Evolutionary conservation across 1,140 invertebrate species (phyloP).

Genomic region (Aethina tumida): DNA sequence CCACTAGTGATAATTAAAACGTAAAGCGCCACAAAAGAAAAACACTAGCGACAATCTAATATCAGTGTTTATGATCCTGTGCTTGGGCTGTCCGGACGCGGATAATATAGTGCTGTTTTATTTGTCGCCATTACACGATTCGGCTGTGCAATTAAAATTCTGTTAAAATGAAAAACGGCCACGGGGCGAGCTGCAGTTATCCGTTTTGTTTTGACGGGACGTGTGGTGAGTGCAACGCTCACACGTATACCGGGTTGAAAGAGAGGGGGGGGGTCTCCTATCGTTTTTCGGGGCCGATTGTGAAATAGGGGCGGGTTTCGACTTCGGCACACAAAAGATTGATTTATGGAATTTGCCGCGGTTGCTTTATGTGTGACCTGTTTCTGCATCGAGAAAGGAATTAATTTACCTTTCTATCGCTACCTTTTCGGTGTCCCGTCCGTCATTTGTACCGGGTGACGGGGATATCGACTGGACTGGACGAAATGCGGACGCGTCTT

Average conservation of each 20-base stretch:
- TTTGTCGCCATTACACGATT: slow-evolving; percentile 19
- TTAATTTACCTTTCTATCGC: no score
- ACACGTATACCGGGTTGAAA: no score
- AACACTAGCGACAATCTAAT: slow-evolving; percentile 12
- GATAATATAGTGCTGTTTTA: slow-evolving; percentile 15
- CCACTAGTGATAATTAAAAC: no score
- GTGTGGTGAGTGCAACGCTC: slow-evolving; percentile 7
- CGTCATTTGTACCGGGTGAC: no score
- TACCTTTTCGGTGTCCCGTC: no score
- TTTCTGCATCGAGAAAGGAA: no score
- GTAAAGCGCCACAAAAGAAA: no score
- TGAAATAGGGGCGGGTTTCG: background rate
- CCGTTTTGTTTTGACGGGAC: slow-evolving; percentile 7
- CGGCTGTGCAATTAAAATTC: slow-evolving; percentile 19
- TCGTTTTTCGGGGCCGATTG: background rate
- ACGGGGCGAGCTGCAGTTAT: slow-evolving; percentile 6
- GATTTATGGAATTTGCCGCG: background rate
- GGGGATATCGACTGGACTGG: no score
- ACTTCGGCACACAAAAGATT: background rate
- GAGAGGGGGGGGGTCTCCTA: no score
- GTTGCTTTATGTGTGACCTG: no score
- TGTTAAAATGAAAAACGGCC: slow-evolving; percentile 20
- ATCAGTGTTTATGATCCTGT: slow-evolving; percentile 13
- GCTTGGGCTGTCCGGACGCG: slow-evolving; percentile 10
- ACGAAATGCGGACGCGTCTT: no score